Base-by-base conservation (phyloP, 1,140 invertebrate species). In the Diprion similis region DNA sequence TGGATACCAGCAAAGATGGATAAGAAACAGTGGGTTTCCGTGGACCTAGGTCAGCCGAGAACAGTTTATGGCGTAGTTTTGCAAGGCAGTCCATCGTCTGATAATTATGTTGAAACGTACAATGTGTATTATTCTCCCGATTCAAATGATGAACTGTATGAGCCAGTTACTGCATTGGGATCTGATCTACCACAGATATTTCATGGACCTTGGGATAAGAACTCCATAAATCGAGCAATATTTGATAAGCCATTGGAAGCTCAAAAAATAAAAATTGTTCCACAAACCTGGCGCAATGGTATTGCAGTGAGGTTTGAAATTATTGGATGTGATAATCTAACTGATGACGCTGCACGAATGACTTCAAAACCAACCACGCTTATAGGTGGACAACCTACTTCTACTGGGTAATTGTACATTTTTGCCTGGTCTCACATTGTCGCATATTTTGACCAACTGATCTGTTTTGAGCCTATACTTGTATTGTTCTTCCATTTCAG, bases 1-100 rank as follows among this genome's bases (percentile, higher is more conserved):
- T 71, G 71, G 71, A 37, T 24, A 15, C 71, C 71, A 9, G 59
- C 18, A 9, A 51, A 71, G n/a, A 64, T 71, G 71, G 59, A 71
- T 17, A 24, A 64, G 51, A 17, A 71, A 1, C 71, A 71, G 37
- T 71, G 71, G 71, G 45, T 71, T 65, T 64, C 71, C 0, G 71
- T 71, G 17, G 71, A 71, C 24, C 64, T 71, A 45, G 47, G 47
- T 11, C 13, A 66, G 13, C 10, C 71, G n/a, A 66, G n/a, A 59
- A 19, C 66, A 18, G 10, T 72, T 48, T 72, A 18, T 51, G 65
- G 65, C 45, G 66, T 72, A 17, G 46, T 67, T 47, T 46, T 67
- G 8, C 71, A 72, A 72, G 65, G 71, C 11, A 46, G 66, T 48
- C 46, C 64, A 7, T 10, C 19, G 1, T 46, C 24, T 37, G 46